These are phyloP conservation scores for Nomada flava DNA, from an alignment of 2,888 invertebrate species.

Conservation along the genomic window DNA sequence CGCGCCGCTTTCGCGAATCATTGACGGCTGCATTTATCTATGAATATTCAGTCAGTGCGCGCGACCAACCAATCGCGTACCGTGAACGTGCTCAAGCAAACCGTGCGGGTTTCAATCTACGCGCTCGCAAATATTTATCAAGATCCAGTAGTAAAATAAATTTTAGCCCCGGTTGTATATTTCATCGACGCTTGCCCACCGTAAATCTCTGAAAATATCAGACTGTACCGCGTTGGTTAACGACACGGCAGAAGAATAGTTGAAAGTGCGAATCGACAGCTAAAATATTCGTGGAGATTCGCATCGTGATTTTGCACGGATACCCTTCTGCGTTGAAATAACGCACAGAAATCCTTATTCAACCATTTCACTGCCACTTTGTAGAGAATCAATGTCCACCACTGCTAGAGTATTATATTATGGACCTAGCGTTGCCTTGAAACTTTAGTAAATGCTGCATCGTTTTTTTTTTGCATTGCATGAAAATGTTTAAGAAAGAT, in stretches of 20 bases:
- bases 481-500: too few species aligned
- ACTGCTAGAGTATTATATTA: too few species aligned
- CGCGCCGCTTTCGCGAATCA: slow-evolving; percentile 17
- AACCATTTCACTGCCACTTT: background rate
- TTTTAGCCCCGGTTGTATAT: slow-evolving; percentile 10
- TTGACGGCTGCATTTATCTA: slow-evolving; percentile 40
- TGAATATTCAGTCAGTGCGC: slow-evolving; percentile 44
- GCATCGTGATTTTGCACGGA: background rate
- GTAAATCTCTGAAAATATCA: slow-evolving; percentile 39
- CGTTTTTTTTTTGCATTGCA: too few species aligned
- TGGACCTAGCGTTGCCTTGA: too few species aligned
- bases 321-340: background rate
- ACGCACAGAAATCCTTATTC: background rate
- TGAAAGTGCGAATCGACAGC: slow-evolving; percentile 22
- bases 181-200: slow-evolving; percentile 2
- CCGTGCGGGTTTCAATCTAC: slow-evolving; percentile 29
- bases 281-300: slow-evolving; percentile 40
- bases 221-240: slow-evolving; percentile 40
- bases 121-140: slow-evolving; percentile 49
- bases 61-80: slow-evolving; percentile 4
- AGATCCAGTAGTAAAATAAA: slow-evolving; percentile 34
- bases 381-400: too few species aligned
- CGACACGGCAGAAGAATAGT: slow-evolving; percentile 37
- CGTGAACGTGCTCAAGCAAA: slow-evolving; percentile 11
- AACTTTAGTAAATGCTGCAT: too few species aligned